Percentiles rank a stretch among this genome's conserved stretches.
These are phyloP conservation scores for Hyalella azteca DNA, from an alignment of 2,888 invertebrate species.

Conservation along the genomic window DNA sequence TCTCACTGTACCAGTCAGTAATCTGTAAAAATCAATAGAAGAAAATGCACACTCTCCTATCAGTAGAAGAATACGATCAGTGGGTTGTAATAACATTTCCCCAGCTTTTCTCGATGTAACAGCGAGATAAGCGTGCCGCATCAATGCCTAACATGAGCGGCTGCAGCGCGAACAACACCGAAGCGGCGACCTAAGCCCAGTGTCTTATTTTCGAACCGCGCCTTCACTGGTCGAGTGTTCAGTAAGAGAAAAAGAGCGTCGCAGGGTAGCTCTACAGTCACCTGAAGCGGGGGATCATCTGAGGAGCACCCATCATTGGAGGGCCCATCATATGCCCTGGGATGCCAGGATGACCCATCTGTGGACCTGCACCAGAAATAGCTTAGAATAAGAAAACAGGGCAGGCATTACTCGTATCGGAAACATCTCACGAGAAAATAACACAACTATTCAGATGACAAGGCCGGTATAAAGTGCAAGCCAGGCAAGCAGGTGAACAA, in stretches of 20 bases:
- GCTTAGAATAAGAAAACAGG: constrained; percentile 30
- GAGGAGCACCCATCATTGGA: constrained; percentile 56
- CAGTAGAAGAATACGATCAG: no score
- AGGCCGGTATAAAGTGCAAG: constrained; percentile 37
- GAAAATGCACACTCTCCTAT: no score
- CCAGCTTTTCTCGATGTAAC: no score
- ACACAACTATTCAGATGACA: constrained; percentile 32
- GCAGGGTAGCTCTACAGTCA: constrained; percentile 45
- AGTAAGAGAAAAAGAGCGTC: constrained; percentile 9
- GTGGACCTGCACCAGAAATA: constrained; percentile 31
- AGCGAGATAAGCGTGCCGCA: no score
- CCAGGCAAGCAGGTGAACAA: constrained; percentile 38
- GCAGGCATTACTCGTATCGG: constrained; percentile 26
- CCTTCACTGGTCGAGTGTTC: no score
- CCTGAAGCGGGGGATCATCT: constrained; percentile 58
- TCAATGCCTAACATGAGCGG: no score
- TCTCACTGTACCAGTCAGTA: no score
- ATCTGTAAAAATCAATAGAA: no score
- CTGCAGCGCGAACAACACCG: no score
- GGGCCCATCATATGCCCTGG: constrained; percentile 55
- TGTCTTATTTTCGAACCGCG: no score
- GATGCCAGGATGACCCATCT: constrained; percentile 26
- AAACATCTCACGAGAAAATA: background rate
- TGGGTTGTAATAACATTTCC: no score
- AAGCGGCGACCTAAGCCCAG: no score